phyloP scores from a whole-genome alignment of 2,888 invertebrate genomes.

The Cetonia aurata region DNA sequence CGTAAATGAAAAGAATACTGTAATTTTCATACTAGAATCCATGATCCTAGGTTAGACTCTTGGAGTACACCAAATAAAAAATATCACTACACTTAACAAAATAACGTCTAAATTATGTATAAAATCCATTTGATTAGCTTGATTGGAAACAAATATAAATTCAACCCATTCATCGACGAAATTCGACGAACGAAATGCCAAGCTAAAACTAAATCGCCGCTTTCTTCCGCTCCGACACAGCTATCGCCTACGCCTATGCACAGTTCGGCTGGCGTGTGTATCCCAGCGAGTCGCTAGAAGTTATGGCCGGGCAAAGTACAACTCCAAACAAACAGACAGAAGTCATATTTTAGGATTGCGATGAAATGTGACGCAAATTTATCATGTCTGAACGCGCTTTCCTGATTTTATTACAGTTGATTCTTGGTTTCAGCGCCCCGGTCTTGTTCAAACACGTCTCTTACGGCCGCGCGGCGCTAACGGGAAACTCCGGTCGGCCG shows the following conservation, averaged over 20 bases:
- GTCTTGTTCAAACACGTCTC: constrained; percentile 44
- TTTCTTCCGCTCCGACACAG: neutral
- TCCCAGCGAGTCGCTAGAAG: constrained; percentile 44
- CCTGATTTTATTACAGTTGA: constrained; percentile 52
- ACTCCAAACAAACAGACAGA: constrained; percentile 65
- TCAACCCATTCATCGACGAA: too few relatives aligned
- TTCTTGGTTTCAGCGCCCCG: constrained; percentile 47
- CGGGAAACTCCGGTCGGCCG: neutral
- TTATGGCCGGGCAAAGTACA: constrained; percentile 58
- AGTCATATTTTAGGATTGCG: constrained; percentile 66
- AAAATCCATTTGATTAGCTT: too few relatives aligned
- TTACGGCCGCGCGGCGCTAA: constrained; percentile 3
- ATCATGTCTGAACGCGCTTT: constrained; percentile 57
- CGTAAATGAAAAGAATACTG: too few relatives aligned
- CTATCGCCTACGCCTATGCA: neutral
- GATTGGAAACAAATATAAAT: too few relatives aligned
- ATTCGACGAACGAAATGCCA: too few relatives aligned
- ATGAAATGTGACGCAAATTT: constrained; percentile 64
- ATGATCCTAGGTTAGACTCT: too few relatives aligned
- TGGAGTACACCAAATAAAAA: too few relatives aligned
- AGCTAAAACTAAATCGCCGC: constrained; percentile 5
- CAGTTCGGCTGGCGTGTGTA: neutral
- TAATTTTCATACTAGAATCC: too few relatives aligned
- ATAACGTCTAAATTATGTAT: too few relatives aligned
- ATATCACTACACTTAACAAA: too few relatives aligned